phyloP scores from a whole-genome alignment of 2,888 invertebrate genomes.

The Drosophila nigricruria region DNA sequence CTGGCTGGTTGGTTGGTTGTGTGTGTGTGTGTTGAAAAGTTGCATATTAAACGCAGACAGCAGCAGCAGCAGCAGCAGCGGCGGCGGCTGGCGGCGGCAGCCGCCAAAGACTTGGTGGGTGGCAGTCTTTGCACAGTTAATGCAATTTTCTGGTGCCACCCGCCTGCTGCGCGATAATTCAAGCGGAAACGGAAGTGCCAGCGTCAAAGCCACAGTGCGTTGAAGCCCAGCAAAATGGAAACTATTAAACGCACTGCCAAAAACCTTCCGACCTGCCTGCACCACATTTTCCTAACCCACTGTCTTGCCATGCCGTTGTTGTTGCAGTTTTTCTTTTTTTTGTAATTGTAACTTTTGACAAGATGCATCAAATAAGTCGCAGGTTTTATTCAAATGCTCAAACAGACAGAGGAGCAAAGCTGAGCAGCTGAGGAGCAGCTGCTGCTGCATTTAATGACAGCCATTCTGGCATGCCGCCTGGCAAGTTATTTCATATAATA shows the following conservation, averaged over 20 bases:
- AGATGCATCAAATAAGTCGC: slow-evolving; percentile 60
- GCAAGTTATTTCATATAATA: slow-evolving; percentile 78
- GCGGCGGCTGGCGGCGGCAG: slow-evolving; percentile 43
- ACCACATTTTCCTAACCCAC: slow-evolving; percentile 1
- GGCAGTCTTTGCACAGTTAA: slow-evolving; percentile 75
- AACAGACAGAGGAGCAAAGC: slow-evolving; percentile 27
- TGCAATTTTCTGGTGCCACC: slow-evolving; percentile 71
- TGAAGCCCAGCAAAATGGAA: slow-evolving; percentile 72
- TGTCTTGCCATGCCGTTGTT: neutral
- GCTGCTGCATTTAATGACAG: slow-evolving; percentile 70
- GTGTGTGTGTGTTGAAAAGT: slow-evolving; percentile 64
- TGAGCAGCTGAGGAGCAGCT: slow-evolving; percentile 17
- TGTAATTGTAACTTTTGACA: slow-evolving; percentile 58
- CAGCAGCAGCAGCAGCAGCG: slow-evolving; percentile 44
- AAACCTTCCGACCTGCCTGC: slow-evolving; percentile 39
- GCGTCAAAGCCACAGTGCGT: slow-evolving; percentile 71
- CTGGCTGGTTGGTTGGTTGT: slow-evolving; percentile 24
- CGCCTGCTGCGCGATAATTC: slow-evolving; percentile 76
- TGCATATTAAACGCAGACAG: slow-evolving; percentile 80
- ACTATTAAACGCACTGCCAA: slow-evolving; percentile 78
- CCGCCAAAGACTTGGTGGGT: slow-evolving; percentile 17
- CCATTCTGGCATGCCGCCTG: slow-evolving; percentile 67
- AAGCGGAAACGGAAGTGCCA: slow-evolving; percentile 81
- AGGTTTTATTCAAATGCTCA: slow-evolving; percentile 72
- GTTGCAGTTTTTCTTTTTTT: slow-evolving; percentile 6